These are phyloP conservation scores for Periphyllus acericola DNA, from an alignment of 2,888 invertebrate genomes.

Conservation along the genomic window DNA sequence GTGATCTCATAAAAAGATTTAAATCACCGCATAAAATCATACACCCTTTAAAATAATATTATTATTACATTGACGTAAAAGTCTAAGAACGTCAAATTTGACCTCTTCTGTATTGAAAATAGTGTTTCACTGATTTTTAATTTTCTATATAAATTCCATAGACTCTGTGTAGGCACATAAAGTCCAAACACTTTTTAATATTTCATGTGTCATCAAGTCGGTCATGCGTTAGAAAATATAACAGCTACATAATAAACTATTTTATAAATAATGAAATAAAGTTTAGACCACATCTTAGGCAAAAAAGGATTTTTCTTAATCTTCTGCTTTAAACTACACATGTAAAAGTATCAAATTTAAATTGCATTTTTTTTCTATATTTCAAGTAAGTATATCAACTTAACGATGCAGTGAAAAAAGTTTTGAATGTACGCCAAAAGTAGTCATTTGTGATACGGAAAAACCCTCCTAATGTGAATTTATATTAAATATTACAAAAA, in stretches of 20 bases:
- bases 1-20: conserved; percentile 24
- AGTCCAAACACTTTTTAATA: neutral
- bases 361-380: too few species aligned
- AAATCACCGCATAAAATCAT: neutral
- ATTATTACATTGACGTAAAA: conserved; percentile 24
- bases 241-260: neutral
- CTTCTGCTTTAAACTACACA: neutral
- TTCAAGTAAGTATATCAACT: too few species aligned
- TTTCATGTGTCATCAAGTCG: neutral
- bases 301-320: neutral
- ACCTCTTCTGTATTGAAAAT: neutral
- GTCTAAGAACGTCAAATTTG: conserved; percentile 20
- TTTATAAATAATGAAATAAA: neutral
- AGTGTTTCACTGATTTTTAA: neutral
- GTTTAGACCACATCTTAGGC: neutral
- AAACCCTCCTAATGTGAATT: too few species aligned
- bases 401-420: too few species aligned
- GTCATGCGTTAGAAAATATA: neutral
- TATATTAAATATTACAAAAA: too few species aligned
- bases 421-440: too few species aligned
- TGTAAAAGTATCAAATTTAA: too few species aligned
- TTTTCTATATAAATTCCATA: neutral
- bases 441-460: too few species aligned
- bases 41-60: neutral
- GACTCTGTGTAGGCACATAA: neutral